phyloP scores from a whole-genome alignment of 2,113 vertebrate species.

The Malurus melanocephalus region DNA sequence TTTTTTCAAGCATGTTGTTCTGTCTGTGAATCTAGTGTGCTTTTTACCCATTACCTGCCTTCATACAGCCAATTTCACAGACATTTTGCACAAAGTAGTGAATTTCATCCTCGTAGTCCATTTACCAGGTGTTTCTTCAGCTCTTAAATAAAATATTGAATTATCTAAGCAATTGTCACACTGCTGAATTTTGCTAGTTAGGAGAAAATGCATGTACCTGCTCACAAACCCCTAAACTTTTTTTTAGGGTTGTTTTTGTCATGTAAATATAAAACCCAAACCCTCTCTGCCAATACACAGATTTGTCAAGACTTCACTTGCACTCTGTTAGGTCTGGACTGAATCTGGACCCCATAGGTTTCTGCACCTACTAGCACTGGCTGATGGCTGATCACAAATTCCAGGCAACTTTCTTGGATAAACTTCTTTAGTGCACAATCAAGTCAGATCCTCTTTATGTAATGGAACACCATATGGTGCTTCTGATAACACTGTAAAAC shows the following conservation, averaged over 20 bases:
- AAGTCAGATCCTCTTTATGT: not conserved
- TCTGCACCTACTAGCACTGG: not conserved
- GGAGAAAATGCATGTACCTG: not conserved
- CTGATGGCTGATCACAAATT: not conserved
- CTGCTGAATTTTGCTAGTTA: not conserved
- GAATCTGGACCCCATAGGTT: not conserved
- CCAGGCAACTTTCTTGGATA: not conserved
- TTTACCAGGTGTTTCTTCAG: not conserved
- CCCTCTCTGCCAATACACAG: not conserved
- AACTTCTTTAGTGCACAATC: not conserved
- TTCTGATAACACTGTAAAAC: not conserved
- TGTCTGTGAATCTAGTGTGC: not conserved
- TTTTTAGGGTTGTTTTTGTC: not conserved
- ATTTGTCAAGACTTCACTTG: not conserved
- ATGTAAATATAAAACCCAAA: not conserved
- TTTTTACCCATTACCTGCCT: not conserved
- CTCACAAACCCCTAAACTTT: accelerated
- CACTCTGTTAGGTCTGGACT: not conserved
- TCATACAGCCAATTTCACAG: not conserved
- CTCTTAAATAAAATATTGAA: conserved; percentile 41
- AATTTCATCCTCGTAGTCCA: not conserved
- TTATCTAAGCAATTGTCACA: conserved; percentile 21
- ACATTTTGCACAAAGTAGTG: not conserved
- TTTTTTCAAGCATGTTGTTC: not conserved
- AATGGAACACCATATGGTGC: not conserved